Evolutionary conservation across 1,140 invertebrate species (phyloP), one percentile per base, ranked within the genome.

Genomic region (Drosophila sulfurigaster): DNA sequence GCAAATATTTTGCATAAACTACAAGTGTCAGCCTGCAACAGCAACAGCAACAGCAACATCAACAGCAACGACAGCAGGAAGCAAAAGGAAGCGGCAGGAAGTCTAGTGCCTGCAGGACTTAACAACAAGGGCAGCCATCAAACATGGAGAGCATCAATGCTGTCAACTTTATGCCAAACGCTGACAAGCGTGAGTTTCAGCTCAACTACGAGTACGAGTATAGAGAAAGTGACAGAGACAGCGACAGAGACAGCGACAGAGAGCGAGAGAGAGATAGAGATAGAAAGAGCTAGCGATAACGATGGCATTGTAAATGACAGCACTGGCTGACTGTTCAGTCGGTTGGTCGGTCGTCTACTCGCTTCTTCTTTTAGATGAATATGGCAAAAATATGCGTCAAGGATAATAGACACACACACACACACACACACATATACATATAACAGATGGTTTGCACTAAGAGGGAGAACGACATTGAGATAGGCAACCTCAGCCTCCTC

Each of bases 1-100:
- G 62, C 75, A 77, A 77, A 77, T 77, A 74, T 77, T 73, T 67
- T 76, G 69, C 63, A 76, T 76, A 76, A 76, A 72, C 74, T 76
- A 72, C 74, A 72, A 76, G 74, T 72, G 68, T 65, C 68, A 64
- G 20, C 20, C 20, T 25, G 20, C 20, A 25, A 25, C 20, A 25
- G 20, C 20, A 25, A 25, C 20, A 25, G 20, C 20, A 25, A 25
- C 20, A 25, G 20, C 20, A 25, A 25, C 20, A 20, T 20, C 20
- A 20, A 20, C 20, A 25, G 20, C 20, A 25, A 25, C 0, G 30
- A n/a, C 28, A 32, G 16, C 28, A 54, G 32, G 1, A 3, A 13
- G 28, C 8, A 20, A 6, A 25, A n/a, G 30, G 7, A 3, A 2
- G 62, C 1, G 49, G 10, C 0, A n/a, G 13, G 8, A 28, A 16